A percentile compares a stretch with the other conserved stretches of the same genome.
These are phyloP conservation scores for Drosophila aff. DNA, from an alignment of 1,140 invertebrate species.

Conservation along the genomic window DNA sequence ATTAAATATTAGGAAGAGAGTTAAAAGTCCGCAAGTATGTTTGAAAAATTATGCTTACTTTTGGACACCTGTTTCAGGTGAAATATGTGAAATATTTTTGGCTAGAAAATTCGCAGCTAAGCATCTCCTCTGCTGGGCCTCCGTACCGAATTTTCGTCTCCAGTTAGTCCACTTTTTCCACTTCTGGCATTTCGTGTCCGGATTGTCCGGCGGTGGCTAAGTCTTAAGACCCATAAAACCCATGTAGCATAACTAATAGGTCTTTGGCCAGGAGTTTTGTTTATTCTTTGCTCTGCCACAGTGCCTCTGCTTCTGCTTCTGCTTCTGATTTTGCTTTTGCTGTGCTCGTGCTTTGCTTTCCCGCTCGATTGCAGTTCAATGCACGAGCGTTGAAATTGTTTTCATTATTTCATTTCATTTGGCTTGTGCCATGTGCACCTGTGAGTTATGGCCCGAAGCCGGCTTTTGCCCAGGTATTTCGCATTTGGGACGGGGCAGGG, in stretches of 20 bases:
- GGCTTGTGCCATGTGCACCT: constrained; percentile 69
- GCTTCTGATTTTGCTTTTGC: constrained; percentile 4
- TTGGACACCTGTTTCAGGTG: background rate
- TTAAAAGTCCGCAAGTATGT: background rate
- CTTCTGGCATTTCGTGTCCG: constrained; percentile 26
- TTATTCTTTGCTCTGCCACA: constrained; percentile 27
- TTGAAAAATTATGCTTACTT: background rate
- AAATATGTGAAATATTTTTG: background rate
- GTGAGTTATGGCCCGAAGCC: constrained; percentile 64
- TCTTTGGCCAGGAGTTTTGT: constrained; percentile 64
- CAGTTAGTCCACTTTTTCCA: background rate
- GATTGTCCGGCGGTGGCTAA: constrained; percentile 41
- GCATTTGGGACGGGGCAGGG: background rate
- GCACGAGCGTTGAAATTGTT: constrained; percentile 73
- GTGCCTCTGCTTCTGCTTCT: background rate
- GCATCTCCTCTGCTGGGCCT: constrained; percentile 1
- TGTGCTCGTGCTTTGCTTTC: constrained; percentile 7
- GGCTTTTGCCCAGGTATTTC: constrained; percentile 14
- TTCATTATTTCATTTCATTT: constrained; percentile 81
- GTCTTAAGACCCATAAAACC: constrained; percentile 61
- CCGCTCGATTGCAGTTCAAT: constrained; percentile 70
- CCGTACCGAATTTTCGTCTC: background rate
- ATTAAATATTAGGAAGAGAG: too few relatives aligned
- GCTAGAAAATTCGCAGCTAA: background rate
- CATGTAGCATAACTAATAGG: constrained; percentile 76